phyloP scores from a whole-genome alignment of 2,888 invertebrate species.

The Toxonevra muliebris region DNA sequence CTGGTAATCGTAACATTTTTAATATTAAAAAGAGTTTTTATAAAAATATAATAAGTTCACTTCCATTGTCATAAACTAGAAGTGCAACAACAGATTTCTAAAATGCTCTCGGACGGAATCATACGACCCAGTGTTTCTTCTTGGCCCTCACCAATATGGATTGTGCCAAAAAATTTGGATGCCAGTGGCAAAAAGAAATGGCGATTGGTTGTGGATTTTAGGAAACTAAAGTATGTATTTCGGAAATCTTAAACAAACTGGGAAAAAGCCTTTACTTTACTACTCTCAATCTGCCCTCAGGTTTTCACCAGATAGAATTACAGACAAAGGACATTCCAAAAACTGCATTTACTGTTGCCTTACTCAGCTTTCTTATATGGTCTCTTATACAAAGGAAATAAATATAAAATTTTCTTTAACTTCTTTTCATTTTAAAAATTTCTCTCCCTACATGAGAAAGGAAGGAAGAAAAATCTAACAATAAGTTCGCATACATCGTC shows the following conservation, averaged over 20 bases:
- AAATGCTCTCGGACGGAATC: conserved; percentile 11
- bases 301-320: conserved; percentile 14
- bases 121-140: conserved; percentile 9
- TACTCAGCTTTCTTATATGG: no score
- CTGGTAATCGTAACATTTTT: no score
- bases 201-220: conserved; percentile 27
- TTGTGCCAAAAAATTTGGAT: conserved; percentile 20
- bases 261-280: conserved; percentile 7
- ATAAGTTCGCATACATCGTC: no score
- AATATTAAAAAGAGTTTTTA: no score
- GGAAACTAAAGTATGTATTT: conserved; percentile 27
- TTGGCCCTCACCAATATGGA: conserved; percentile 15
- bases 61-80: conserved; percentile 13
- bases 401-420: no score
- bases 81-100: not conserved
- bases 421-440: no score
- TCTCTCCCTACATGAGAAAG: no score
- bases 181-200: conserved; percentile 14
- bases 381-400: no score
- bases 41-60: no score
- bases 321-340: not conserved
- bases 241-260: conserved; percentile 25
- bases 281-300: conserved; percentile 1
- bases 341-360: conserved; percentile 1
- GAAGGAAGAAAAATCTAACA: no score